Percentiles rank a stretch among this genome's conserved stretches.
phyloP scores from a whole-genome alignment of 2,113 vertebrate genomes.

The Bettongia penicillata region DNA sequence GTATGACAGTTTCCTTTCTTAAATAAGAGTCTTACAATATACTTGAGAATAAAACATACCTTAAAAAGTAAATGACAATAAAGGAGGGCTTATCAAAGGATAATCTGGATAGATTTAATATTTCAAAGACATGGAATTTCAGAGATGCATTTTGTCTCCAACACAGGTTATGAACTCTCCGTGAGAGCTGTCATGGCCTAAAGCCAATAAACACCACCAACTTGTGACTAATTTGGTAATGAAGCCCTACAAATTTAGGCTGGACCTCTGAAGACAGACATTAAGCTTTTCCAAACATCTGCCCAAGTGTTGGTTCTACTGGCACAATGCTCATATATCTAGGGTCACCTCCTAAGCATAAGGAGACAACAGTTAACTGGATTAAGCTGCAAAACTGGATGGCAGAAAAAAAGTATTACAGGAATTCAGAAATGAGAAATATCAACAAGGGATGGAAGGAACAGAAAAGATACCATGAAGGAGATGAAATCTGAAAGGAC shows the following conservation, averaged over 20 bases:
- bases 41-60: background rate
- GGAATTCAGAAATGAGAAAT: background rate
- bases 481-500: background rate
- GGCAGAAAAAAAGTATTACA: background rate
- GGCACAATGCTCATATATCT: background rate
- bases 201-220: background rate
- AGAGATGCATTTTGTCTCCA: background rate
- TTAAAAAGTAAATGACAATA: background rate
- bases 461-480: background rate
- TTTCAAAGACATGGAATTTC: background rate
- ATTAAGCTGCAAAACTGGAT: background rate
- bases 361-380: background rate
- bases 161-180: background rate
- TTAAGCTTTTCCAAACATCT: background rate
- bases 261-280: background rate
- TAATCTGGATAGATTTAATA: background rate
- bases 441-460: background rate
- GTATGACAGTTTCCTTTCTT: background rate
- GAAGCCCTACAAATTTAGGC: background rate
- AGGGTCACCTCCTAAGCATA: background rate
- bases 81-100: background rate
- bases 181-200: background rate
- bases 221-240: background rate
- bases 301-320: background rate
- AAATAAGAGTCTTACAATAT: background rate